Evolutionary conservation across 2,797 vertebrate species (phyloP), one percentile per base, ranked within the genome.

Genomic region (Sebastes reedi): DNA sequence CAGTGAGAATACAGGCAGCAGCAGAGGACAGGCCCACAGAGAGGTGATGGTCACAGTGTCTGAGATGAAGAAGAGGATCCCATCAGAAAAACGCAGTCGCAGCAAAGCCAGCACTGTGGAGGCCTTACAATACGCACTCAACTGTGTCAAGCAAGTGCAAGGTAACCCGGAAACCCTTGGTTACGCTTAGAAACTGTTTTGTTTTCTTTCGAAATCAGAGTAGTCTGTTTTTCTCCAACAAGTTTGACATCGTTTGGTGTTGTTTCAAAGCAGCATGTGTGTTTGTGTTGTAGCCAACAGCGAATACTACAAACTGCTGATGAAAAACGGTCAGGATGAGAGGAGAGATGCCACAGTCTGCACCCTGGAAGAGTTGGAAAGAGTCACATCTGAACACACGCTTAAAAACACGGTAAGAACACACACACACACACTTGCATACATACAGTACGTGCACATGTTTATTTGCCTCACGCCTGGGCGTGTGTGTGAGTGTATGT

Each of bases 41-140:
- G 96, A 98, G 42, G 75, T 99, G 91, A 94, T 97, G 93, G 93
- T 90, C 87, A 97, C 96, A 0, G 94, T 99, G 79, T 96, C 96
- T 77, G 97, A 98, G 90, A 97, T 99, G 95, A 99, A 98, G 92
- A 97, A 96, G 81, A 96, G 97, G 69, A 95, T 99, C 36, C 98
- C 98, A 0, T 95, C 96, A 0, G 97, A 98, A 68, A 98, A 96
- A 94, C 95, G 93, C 83, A 95, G 93, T 72, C 97, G 96, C 84
- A 95, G 92, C 85, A 98, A 97, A 94, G 95, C 96, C 84, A 97
- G 97, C 89, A 97, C 97, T 0, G 91, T 98, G 84, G 96, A 97
- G 0, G 96, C 97, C 0, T 78, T 99, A 82, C 96, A 97, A 86
- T 98, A 98, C 0, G 98, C 98, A 2, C 96, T 99, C 69, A 95